These are phyloP conservation scores for Aradophagus sp. DNA, from an alignment of 1,140 invertebrate genomes.

Conservation along the genomic window DNA sequence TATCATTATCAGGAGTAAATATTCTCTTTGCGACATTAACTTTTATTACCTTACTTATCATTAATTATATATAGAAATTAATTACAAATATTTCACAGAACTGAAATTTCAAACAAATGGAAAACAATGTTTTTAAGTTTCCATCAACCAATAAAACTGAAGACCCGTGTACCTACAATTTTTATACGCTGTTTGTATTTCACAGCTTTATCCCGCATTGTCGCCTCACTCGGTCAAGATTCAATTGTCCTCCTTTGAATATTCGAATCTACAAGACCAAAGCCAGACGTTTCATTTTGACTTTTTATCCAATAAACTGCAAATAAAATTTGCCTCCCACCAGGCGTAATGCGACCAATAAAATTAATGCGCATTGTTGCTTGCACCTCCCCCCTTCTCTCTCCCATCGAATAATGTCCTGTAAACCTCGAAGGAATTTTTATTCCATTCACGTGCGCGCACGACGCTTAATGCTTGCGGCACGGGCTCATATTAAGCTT, in stretches of 20 bases:
- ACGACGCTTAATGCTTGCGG: conserved; percentile 32
- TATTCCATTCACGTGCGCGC: conserved; percentile 44
- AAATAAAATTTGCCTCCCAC: conserved; percentile 36
- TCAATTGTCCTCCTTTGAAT: conserved; percentile 30
- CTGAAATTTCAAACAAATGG: no score
- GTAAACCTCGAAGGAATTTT: conserved; percentile 38
- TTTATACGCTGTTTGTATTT: no score
- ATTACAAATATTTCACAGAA: no score
- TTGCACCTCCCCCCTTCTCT: no score
- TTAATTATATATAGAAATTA: no score
- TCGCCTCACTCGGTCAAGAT: no score
- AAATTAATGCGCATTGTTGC: conserved; percentile 49
- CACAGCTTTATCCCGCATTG: no score
- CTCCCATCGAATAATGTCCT: conserved; percentile 48
- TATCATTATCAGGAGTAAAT: no score
- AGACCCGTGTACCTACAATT: conserved; percentile 15
- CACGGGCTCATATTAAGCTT: conserved; percentile 42
- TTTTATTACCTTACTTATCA: no score
- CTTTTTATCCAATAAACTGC: conserved; percentile 38
- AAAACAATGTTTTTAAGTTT: no score
- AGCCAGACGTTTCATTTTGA: conserved; percentile 11
- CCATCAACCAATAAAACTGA: no score
- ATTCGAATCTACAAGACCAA: conserved; percentile 18
- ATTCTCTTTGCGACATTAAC: no score
- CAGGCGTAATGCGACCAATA: conserved; percentile 35